Percentiles rank a stretch among this genome's conserved stretches.
Evolutionary conservation across 37 sponge, comb jelly and placozoan genomes (phyloP).

Genomic region (Haliclona indistincta): DNA sequence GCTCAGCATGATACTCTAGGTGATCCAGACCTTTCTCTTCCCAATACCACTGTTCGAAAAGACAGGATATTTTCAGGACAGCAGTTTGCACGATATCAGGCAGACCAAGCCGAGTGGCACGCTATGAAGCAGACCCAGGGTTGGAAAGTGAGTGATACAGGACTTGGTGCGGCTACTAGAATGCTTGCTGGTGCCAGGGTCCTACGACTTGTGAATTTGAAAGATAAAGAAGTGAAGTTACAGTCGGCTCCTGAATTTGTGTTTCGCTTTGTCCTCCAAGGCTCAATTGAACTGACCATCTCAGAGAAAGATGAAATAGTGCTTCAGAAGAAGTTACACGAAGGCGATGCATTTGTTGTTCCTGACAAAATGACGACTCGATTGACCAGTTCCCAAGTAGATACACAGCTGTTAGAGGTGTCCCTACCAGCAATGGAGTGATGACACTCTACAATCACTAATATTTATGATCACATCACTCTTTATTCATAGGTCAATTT

Average conservation of each 20-base stretch:
- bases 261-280: conserved; percentile 8
- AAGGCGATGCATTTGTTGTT: conserved; percentile 14
- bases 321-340: not conserved
- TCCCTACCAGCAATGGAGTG: not conserved
- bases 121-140: not conserved
- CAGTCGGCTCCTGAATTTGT: not conserved
- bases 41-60: not conserved
- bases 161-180: conserved; percentile 14
- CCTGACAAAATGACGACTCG: not conserved
- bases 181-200: conserved; percentile 15
- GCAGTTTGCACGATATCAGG: conserved; percentile 2
- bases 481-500: too few species aligned
- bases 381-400: not conserved
- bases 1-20: conserved; percentile 1
- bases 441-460: too few species aligned
- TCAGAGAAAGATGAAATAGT: not conserved
- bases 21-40: conserved; percentile 15
- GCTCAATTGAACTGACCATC: not conserved
- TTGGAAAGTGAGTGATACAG: conserved; percentile 8
- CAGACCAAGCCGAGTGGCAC: conserved; percentile 1
- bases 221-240: not conserved
- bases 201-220: not conserved
- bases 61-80: conserved; percentile 10
- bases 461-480: too few species aligned
- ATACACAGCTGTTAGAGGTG: not conserved